Evolutionary conservation across 2,797 vertebrate species (phyloP).

Genomic region (Fistularia tabacaria): DNA sequence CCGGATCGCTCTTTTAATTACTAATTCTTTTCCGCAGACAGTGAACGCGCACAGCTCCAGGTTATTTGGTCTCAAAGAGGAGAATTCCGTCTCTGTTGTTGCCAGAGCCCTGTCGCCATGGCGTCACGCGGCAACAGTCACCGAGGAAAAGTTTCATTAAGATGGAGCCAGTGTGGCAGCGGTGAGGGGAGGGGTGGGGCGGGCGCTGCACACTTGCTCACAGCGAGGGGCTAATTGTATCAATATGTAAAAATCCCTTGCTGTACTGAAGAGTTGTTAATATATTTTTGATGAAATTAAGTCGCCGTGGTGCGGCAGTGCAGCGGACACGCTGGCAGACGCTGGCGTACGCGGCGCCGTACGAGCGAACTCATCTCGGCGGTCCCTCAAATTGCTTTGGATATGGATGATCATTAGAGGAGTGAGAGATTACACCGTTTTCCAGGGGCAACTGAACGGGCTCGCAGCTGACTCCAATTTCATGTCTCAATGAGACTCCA

Average conservation of each 20-base stretch:
- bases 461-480: slow-evolving; percentile 61
- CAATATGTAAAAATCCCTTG: slow-evolving; percentile 73
- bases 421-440: slow-evolving; percentile 54
- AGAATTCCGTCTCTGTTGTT: slow-evolving; percentile 33
- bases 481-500: slow-evolving; percentile 65
- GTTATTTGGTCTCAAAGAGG: slow-evolving; percentile 39
- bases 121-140: slow-evolving; percentile 49
- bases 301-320: slow-evolving; percentile 56
- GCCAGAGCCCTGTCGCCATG: slow-evolving; percentile 28
- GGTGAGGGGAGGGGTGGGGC: slow-evolving; percentile 13
- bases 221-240: slow-evolving; percentile 78
- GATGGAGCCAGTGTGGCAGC: slow-evolving; percentile 26
- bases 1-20: slow-evolving; percentile 51
- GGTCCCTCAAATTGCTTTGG: slow-evolving; percentile 52
- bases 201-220: slow-evolving; percentile 53
- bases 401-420: slow-evolving; percentile 62
- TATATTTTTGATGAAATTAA: slow-evolving; percentile 75
- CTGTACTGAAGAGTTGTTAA: slow-evolving; percentile 70
- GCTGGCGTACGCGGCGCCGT: slow-evolving; percentile 44
- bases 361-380: slow-evolving; percentile 42
- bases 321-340: slow-evolving; percentile 30
- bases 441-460: slow-evolving; percentile 46
- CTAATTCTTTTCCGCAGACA: slow-evolving; percentile 42
- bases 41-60: slow-evolving; percentile 15
- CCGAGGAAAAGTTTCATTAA: slow-evolving; percentile 66